Base-by-base conservation (phyloP, 2,113 vertebrate species). In the Camelus bactrianus region DNA sequence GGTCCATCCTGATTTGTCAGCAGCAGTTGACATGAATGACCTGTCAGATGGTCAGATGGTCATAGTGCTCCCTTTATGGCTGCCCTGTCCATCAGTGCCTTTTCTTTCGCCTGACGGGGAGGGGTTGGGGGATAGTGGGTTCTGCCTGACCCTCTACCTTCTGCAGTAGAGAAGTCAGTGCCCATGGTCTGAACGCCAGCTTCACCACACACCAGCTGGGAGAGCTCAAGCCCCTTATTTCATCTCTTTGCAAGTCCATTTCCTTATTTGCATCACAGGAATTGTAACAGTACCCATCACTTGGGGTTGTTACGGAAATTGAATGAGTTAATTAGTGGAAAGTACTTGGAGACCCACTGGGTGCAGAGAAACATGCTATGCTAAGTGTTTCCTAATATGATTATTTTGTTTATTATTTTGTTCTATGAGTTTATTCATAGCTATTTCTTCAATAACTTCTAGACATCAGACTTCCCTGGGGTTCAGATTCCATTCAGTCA, bases 371-470 rank as follows among this genome's bases (percentile, higher is more conserved):
- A 42, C 42, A 16, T 9, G 28, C 50, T 20, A 16, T 15, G n/a
- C 67, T 46, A 28, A 52, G 22, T 50, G 64, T 88, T 76, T 79
- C 6, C 70, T 76, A 24, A 70, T 70, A 26, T 9, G 73, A 86
- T 73, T 67, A 77, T 72, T 91, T 81, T 81, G 48, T 62, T 82
- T 52, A 17, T 87, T 79, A n/a, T 92, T 97, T 87, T 65, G 22
- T 89, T 83, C 89, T 62, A 0, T 75, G 87, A 80, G 35, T 92
- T 93, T 89, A 67, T 62, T 82, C 20, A 12, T 38, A 69, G 56
- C 6, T 28, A 58, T 65, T 90, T 90, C 64, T 26, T 7, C 46
- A 93, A 72, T 17, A 72, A 90, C 26, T 58, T 94, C 58, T 70
- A 54, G 38, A 52, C 48, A 56, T 91, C 35, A 88, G 38, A 84